A percentile compares a stretch with the other conserved stretches of the same genome.
Conservation (phyloP, 2,113 vertebrate genomes). For the Lepus americanus region DNA sequence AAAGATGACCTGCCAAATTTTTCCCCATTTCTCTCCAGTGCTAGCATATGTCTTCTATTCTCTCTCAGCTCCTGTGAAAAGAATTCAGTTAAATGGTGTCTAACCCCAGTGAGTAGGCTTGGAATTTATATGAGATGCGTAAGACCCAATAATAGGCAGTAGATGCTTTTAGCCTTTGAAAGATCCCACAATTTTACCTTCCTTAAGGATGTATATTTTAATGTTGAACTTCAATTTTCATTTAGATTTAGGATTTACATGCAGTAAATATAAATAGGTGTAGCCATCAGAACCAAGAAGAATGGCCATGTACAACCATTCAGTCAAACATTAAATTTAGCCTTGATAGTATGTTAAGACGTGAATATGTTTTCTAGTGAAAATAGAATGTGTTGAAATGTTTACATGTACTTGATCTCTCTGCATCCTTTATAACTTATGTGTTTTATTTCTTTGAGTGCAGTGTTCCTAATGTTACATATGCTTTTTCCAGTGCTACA, state of each 20-base stretch:
- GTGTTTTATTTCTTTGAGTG: conserved; percentile 77
- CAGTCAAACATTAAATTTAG: conserved; percentile 63
- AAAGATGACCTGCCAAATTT: background rate
- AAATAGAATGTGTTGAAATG: conserved; percentile 79
- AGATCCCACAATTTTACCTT: conserved; percentile 8
- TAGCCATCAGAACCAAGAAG: conserved; percentile 38
- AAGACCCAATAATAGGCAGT: background rate
- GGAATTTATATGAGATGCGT: background rate
- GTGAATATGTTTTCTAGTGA: conserved; percentile 74
- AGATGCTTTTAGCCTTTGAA: conserved; percentile 4
- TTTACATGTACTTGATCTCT: conserved; percentile 77
- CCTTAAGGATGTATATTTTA: conserved; percentile 53
- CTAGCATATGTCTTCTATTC: background rate
- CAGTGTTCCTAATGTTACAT: conserved; percentile 68
- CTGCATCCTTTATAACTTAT: conserved; percentile 61
- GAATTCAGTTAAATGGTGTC: background rate
- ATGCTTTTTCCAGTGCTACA: conserved; percentile 69
- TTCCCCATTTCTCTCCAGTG: background rate
- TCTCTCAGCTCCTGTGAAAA: background rate
- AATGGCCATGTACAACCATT: conserved; percentile 46
- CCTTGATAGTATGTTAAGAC: conserved; percentile 60
- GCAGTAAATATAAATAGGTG: conserved; percentile 10
- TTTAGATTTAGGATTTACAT: conserved; percentile 50
- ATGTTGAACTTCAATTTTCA: conserved; percentile 64
- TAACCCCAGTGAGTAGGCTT: background rate